phyloP scores from a whole-genome alignment of 2,113 vertebrate genomes.

The Odobenus rosmarus region DNA sequence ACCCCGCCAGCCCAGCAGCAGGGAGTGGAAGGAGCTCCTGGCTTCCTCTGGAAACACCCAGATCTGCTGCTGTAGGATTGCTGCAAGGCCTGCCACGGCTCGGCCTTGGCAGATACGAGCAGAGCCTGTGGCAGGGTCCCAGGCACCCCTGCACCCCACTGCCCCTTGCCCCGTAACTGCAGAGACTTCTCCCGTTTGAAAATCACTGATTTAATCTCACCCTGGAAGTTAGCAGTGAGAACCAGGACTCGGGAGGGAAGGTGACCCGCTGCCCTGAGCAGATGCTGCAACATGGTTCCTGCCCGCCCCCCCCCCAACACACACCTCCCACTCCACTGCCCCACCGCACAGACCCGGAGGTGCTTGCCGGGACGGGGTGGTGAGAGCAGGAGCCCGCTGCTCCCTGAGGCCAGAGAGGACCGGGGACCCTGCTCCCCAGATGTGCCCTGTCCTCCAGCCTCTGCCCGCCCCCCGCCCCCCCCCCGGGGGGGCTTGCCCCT shows the following conservation, averaged over 20 bases:
- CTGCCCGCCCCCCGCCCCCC: background rate
- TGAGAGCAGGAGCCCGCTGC: background rate
- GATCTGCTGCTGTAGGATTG: background rate
- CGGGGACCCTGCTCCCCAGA: background rate
- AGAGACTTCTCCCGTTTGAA: background rate
- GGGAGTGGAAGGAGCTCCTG: background rate
- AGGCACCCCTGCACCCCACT: too few species aligned
- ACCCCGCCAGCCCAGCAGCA: background rate
- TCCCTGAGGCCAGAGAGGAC: background rate
- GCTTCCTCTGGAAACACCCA: background rate
- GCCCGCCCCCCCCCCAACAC: background rate
- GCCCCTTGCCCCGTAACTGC: background rate
- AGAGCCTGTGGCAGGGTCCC: too few species aligned
- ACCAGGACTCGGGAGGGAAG: background rate
- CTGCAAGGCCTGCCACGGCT: background rate
- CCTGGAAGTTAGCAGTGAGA: background rate
- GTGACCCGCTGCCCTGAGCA: background rate
- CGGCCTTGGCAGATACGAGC: background rate
- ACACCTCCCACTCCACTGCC: background rate
- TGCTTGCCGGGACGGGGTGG: background rate
- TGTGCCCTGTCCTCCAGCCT: conserved; percentile 24
- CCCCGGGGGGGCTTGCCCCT: conserved; percentile 19
- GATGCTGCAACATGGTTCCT: background rate
- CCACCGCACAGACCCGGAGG: background rate
- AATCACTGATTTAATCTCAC: background rate